These are phyloP conservation scores for Daboia siamensis DNA, from an alignment of 2,113 vertebrate genomes.

Conservation along the genomic window DNA sequence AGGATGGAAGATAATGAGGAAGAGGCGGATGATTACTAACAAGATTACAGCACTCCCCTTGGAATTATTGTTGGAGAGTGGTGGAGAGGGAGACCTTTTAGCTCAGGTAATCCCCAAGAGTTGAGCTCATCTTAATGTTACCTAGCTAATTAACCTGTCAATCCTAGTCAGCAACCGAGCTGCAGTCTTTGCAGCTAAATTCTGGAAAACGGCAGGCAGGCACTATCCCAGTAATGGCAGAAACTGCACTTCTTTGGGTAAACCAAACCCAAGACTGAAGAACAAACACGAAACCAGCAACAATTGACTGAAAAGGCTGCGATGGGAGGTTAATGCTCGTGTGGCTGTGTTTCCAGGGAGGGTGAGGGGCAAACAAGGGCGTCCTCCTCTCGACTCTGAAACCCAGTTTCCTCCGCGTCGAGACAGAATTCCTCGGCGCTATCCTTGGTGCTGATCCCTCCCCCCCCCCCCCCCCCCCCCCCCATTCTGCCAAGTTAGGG, in stretches of 20 bases:
- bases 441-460: slow-evolving; percentile 5
- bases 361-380: background rate
- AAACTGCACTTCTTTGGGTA: background rate
- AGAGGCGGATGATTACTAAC: background rate
- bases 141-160: background rate
- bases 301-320: background rate
- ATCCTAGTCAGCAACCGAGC: background rate
- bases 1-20: background rate
- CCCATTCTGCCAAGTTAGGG: background rate
- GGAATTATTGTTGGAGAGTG: background rate
- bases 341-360: background rate
- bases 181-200: background rate
- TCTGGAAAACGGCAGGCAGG: background rate
- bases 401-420: background rate
- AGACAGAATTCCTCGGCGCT: background rate
- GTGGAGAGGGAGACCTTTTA: background rate
- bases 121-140: background rate
- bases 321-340: background rate
- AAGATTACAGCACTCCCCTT: background rate
- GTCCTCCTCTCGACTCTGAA: background rate
- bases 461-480: too few species aligned
- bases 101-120: background rate
- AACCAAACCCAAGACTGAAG: background rate
- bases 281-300: background rate
- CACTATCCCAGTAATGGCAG: background rate